Conservation (phyloP, 2,113 vertebrate genomes). For the Cinclus cinclus region DNA sequence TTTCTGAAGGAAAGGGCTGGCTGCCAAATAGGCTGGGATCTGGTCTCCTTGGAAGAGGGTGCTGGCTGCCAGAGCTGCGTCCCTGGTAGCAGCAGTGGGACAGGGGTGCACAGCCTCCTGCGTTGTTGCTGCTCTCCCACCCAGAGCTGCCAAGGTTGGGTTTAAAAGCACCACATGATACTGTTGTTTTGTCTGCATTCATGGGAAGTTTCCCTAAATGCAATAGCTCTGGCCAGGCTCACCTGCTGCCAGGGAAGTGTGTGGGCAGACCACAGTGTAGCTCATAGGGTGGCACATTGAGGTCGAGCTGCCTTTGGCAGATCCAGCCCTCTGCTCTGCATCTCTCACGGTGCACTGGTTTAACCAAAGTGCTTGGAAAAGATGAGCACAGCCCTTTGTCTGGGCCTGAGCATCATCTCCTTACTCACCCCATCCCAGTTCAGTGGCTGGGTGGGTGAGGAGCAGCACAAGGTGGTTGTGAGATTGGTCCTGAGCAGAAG, state of each 20-base stretch:
- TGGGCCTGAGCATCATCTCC: background rate
- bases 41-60: background rate
- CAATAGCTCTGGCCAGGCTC: background rate
- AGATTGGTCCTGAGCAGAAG: background rate
- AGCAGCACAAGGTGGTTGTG: background rate
- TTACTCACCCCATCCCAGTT: background rate
- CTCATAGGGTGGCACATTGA: rapidly evolving
- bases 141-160: background rate
- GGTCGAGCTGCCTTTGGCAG: background rate
- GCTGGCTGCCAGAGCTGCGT: background rate
- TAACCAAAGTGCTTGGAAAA: background rate
- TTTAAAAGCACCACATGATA: background rate
- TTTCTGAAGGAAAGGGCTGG: background rate
- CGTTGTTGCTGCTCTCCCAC: background rate
- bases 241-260: background rate
- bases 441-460: background rate
- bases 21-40: background rate
- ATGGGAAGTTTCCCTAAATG: background rate
- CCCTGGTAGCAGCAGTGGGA: background rate
- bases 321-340: background rate
- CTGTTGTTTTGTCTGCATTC: background rate
- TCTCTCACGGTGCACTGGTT: background rate
- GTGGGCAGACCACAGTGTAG: background rate
- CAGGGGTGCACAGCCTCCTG: rapidly evolving
- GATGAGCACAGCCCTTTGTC: background rate